Percentiles rank a stretch among this genome's conserved stretches.
phyloP scores from a whole-genome alignment of 64 coral and sea anemone species.

The Pocillopora damicornis region DNA sequence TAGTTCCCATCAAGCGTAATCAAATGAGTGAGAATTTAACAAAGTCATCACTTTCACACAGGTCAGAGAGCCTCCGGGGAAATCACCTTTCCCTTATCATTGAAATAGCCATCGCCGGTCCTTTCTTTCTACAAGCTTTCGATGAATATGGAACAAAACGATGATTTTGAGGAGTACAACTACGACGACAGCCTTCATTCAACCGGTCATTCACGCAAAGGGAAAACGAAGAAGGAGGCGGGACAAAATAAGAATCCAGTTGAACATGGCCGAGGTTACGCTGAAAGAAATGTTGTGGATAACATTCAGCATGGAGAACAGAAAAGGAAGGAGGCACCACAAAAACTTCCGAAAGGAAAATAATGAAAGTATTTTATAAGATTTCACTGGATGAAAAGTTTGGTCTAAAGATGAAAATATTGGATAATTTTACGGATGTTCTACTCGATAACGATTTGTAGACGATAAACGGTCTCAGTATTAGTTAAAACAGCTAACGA shows the following conservation, averaged over 20 bases:
- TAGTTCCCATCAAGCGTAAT: not conserved
- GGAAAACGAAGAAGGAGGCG: conserved; percentile 90
- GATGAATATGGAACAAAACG: conserved; percentile 56
- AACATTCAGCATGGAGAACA: conserved; percentile 93
- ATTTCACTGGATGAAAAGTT: conserved; percentile 5
- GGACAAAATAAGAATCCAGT: conserved; percentile 73
- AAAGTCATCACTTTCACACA: not conserved
- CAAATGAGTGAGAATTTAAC: not conserved
- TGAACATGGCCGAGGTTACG: conserved; percentile 58
- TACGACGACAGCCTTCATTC: conserved; percentile 88
- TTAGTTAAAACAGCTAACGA: not conserved
- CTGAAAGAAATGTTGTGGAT: conserved; percentile 76
- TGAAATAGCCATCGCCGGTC: not conserved
- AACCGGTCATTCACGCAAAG: conserved; percentile 72
- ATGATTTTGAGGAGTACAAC: conserved; percentile 88
- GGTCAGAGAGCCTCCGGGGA: not conserved
- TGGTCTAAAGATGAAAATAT: conserved; percentile 11
- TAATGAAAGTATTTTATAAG: not conserved
- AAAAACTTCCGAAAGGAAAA: conserved; percentile 62
- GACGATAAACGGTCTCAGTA: not conserved
- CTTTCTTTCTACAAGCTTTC: not conserved
- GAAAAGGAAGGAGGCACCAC: conserved; percentile 81
- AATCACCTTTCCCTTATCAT: no score
- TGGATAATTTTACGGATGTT: not conserved
- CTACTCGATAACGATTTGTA: no score